Percentiles rank a stretch among this genome's conserved stretches.
Conservation (phyloP, 2,113 vertebrate genomes). For the Jaculus jaculus region DNA sequence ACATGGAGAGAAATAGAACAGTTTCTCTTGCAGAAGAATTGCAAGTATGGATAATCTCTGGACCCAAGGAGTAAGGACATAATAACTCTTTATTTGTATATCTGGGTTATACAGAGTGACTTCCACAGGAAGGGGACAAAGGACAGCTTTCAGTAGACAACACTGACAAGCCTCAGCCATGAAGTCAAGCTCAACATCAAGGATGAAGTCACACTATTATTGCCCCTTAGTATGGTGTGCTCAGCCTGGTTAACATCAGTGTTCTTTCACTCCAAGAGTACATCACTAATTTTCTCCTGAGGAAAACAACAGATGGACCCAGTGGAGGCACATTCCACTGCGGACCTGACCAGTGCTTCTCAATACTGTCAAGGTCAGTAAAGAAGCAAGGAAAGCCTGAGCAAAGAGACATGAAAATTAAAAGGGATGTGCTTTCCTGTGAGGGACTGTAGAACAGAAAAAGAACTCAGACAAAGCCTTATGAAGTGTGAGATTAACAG, state of each 20-base stretch:
- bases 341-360: neutral
- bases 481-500: neutral
- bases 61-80: neutral
- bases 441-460: neutral
- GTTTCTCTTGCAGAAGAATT: neutral
- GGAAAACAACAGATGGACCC: neutral
- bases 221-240: neutral
- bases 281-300: neutral
- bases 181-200: neutral
- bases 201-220: fast-evolving
- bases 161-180: neutral
- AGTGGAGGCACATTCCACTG: neutral
- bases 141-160: neutral
- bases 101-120: neutral
- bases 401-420: neutral
- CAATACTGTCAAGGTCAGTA: neutral
- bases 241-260: neutral
- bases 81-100: neutral
- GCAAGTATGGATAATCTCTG: neutral
- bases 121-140: neutral
- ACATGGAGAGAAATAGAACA: neutral
- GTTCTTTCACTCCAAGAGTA: neutral
- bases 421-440: neutral
- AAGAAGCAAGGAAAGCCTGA: neutral
- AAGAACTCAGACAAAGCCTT: neutral